phyloP scores from a whole-genome alignment of 2,113 vertebrate species.

The Antechinus stuartii region DNA sequence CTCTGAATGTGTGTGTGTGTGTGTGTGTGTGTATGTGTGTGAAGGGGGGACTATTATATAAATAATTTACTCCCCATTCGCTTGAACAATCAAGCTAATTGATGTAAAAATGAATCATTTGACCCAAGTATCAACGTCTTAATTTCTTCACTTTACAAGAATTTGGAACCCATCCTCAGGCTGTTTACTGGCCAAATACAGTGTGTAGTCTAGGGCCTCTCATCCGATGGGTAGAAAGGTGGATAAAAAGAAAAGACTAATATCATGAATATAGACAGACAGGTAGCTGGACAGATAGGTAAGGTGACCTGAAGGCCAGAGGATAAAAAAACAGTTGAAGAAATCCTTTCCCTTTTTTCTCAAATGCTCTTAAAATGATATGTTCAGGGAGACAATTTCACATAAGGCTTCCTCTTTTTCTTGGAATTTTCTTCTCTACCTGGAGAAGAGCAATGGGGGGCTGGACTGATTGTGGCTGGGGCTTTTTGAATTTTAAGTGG shows the following conservation, averaged over 20 bases:
- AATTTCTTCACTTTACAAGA: background rate
- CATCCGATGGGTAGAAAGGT: background rate
- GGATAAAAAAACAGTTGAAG: background rate
- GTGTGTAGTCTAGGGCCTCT: background rate
- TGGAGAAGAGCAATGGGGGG: background rate
- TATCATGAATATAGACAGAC: background rate
- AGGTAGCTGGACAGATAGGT: background rate
- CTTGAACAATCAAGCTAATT: background rate
- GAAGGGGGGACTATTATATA: background rate
- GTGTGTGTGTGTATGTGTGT: too few species aligned
- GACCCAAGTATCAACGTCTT: background rate
- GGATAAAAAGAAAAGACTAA: too few species aligned
- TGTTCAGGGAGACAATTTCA: background rate
- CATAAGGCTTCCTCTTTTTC: accelerated
- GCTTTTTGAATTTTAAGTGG: background rate
- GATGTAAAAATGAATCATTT: background rate
- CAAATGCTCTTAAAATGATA: background rate
- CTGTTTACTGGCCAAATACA: background rate
- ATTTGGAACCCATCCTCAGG: background rate
- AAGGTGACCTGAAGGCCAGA: background rate
- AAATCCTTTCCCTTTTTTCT: background rate
- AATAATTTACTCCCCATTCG: background rate
- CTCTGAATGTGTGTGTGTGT: too few species aligned
- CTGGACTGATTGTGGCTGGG: background rate
- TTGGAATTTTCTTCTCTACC: background rate